A percentile compares a stretch with the other conserved stretches of the same genome.
These are phyloP conservation scores for Gadopsis bispinosus DNA, from an alignment of 2,797 vertebrate species.

Conservation along the genomic window DNA sequence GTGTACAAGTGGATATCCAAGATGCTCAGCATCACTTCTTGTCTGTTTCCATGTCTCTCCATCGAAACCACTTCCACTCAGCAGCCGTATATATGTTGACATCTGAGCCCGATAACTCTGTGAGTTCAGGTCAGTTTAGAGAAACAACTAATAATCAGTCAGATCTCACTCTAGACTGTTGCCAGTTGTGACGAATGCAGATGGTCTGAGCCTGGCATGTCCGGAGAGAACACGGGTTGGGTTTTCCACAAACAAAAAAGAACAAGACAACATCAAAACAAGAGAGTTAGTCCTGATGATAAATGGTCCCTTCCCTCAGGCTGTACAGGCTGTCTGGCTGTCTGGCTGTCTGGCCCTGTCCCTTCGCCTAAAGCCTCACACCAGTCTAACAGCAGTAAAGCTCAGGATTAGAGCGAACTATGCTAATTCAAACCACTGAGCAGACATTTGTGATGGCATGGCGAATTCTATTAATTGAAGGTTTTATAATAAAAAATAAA, in stretches of 20 bases:
- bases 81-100: not conserved
- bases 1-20: not conserved
- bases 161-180: constrained; percentile 10
- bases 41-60: not conserved
- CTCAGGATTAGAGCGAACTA: constrained; percentile 52
- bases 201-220: constrained; percentile 31
- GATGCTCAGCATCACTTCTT: constrained; percentile 4
- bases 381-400: constrained; percentile 35
- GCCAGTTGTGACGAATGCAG: constrained; percentile 28
- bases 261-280: constrained; percentile 54
- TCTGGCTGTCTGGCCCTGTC: constrained; percentile 31
- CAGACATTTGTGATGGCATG: constrained; percentile 34
- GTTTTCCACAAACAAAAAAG: constrained; percentile 33
- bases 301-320: constrained; percentile 45
- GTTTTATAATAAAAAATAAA: constrained; percentile 17
- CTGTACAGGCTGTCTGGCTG: constrained; percentile 16
- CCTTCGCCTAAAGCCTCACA: constrained; percentile 38
- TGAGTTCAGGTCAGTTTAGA: constrained; percentile 16
- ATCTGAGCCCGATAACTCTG: constrained; percentile 12
- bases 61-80: constrained; percentile 26
- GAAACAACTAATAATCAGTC: constrained; percentile 15
- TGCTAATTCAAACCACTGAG: constrained; percentile 44
- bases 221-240: constrained; percentile 12
- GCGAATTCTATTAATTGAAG: constrained; percentile 49
- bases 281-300: constrained; percentile 59